These are phyloP conservation scores for Drosophila kurseongensis DNA, from an alignment of 1,140 invertebrate genomes.

Conservation along the genomic window DNA sequence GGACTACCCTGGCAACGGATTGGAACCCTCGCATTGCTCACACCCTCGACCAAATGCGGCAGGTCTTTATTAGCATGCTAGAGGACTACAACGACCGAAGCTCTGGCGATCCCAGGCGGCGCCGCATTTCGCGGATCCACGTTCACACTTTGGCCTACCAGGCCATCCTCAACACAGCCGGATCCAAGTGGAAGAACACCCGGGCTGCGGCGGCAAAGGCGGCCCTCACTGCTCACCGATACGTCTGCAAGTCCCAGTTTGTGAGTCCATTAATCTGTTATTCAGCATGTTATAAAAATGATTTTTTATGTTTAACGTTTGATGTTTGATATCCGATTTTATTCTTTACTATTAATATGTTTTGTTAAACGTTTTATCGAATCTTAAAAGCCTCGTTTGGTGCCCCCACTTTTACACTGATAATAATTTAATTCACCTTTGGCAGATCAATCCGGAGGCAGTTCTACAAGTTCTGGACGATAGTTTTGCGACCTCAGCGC, in stretches of 20 bases:
- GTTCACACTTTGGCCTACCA: conserved; percentile 95
- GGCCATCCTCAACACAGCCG: conserved; percentile 90
- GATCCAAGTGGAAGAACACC: conserved; percentile 89
- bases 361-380: too few relatives aligned
- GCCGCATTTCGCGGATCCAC: conserved; percentile 91
- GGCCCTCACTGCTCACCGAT: conserved; percentile 92
- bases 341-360: too few relatives aligned
- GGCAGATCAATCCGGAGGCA: conserved; percentile 89
- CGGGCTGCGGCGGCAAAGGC: conserved; percentile 93
- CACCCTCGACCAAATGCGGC: conserved; percentile 93
- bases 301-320: too few relatives aligned
- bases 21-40: conserved; percentile 92
- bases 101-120: conserved; percentile 49
- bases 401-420: background rate
- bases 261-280: conserved; percentile 78
- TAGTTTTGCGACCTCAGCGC: conserved; percentile 91
- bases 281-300: too few relatives aligned
- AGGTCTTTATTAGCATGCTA: conserved; percentile 87
- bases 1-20: conserved; percentile 91
- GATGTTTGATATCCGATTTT: too few relatives aligned
- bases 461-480: conserved; percentile 92
- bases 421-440: background rate
- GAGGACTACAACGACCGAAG: conserved; percentile 61
- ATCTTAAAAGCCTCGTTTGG: too few relatives aligned
- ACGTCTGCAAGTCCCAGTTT: conserved; percentile 91